Evolutionary conservation across 2,113 vertebrate genomes (phyloP).

Genomic region (Dipodomys stephensi): DNA sequence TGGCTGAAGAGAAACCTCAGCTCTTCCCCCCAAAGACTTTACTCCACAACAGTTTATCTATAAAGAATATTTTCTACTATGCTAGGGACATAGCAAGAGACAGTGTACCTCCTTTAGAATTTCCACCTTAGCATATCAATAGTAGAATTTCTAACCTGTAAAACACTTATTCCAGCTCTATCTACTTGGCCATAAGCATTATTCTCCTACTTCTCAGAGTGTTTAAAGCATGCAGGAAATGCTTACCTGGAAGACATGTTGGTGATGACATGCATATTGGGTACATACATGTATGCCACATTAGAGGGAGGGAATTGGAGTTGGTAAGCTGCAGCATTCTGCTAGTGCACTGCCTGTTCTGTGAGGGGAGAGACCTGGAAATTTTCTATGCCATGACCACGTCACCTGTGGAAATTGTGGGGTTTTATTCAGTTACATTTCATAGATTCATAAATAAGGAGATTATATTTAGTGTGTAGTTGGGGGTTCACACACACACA

Average conservation of each 20-base stretch:
- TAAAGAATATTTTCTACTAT: slow-evolving; percentile 26
- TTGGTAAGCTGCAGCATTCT: background rate
- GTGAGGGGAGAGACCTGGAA: background rate
- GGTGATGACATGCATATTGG: background rate
- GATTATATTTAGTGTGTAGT: background rate
- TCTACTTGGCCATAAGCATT: background rate
- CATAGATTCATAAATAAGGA: background rate
- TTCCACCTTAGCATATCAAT: background rate
- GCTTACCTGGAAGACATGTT: background rate
- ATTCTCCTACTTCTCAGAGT: background rate
- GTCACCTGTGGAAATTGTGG: background rate
- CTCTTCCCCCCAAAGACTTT: background rate
- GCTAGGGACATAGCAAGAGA: background rate
- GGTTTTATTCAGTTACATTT: background rate
- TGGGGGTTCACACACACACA: background rate
- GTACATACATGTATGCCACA: background rate
- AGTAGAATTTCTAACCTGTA: background rate
- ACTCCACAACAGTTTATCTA: slow-evolving; percentile 24
- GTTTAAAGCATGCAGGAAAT: slow-evolving; percentile 8
- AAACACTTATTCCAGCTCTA: background rate
- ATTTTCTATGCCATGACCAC: background rate
- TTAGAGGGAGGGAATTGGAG: background rate
- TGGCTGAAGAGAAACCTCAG: slow-evolving; percentile 50
- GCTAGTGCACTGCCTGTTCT: background rate
- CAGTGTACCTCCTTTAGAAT: background rate